Evolutionary conservation across 37 sponge, comb jelly and placozoan genomes (phyloP), one percentile per base, ranked within the genome.

Genomic region (Halichondria panicea): DNA sequence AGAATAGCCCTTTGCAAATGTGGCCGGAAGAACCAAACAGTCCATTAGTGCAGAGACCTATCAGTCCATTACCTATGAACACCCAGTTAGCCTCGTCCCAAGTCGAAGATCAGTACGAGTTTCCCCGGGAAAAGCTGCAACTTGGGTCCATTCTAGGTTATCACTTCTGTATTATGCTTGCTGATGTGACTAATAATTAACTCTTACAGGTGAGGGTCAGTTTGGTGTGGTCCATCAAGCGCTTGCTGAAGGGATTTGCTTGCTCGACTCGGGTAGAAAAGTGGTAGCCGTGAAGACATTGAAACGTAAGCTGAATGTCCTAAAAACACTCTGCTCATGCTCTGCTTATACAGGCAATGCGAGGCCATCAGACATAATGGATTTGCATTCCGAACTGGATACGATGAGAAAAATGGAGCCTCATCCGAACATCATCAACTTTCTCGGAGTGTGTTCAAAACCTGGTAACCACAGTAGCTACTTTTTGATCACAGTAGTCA

Each of bases 381-480:
- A 87, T n/a, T 50, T 90, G 37, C 67, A 52, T 2, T 48, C 63
- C 1, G 91, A 90, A 50, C 41, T 90, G 33, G 68, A 77, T 18
- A 76, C 77, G 18, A 85, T 90, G 91, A 52, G 59, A 34, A 31
- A 22, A 0, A 71, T 90, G 31, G 53, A 71, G 52, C 86, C 91
- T 25, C 86, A 90, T 38, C 82, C 78, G 30, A 90, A 90, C 54
- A 85, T 90, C 44, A 43, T 84, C 60, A 90, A 90, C 66, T 50
- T 81, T 21, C 62, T 90, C 41, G 91, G 86, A 33, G 62, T 79
- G 77, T 87, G 87, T 68, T 59, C 75, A 22, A 42, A 74, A 46
- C 46, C 75, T 27, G 79, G 81, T 80, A 50, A 39, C 18, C 67
- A 11, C 30, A n/a, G 19, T 28, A 21, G 25, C 25, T n/a, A 21